These are phyloP conservation scores for Tipula lateralis DNA, from an alignment of 2,888 invertebrate genomes.

Conservation along the genomic window DNA sequence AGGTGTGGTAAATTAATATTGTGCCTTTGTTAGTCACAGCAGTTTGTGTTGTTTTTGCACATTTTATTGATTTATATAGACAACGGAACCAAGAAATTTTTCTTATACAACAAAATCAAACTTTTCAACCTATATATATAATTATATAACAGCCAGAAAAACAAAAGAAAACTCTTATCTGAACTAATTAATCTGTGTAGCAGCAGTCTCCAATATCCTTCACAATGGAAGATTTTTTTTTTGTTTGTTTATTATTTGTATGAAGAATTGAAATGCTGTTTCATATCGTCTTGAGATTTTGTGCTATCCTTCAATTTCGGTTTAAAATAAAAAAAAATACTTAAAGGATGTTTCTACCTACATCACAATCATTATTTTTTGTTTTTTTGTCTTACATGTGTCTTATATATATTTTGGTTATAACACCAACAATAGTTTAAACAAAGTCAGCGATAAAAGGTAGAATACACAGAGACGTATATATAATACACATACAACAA, in stretches of 20 bases:
- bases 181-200: slow-evolving; percentile 24
- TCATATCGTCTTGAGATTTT: neutral
- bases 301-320: neutral
- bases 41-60: neutral
- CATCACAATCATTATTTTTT: neutral
- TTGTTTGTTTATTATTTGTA: too few relatives aligned
- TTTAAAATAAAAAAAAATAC: neutral
- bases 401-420: neutral
- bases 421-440: neutral
- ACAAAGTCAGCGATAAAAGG: neutral
- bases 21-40: neutral
- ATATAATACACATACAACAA: neutral
- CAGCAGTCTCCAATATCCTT: slow-evolving; percentile 5
- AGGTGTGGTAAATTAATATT: neutral
- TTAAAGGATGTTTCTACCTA: slow-evolving; percentile 5
- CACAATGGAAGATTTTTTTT: neutral
- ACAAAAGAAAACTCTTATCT: neutral
- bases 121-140: neutral
- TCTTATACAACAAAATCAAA: neutral
- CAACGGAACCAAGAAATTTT: neutral
- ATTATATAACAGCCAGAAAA: neutral
- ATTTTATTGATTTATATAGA: neutral
- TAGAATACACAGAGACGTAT: neutral
- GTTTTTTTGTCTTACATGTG: neutral
- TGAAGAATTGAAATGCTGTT: neutral